Conservation (phyloP, 2,888 invertebrate species). For the Tipula unca region DNA sequence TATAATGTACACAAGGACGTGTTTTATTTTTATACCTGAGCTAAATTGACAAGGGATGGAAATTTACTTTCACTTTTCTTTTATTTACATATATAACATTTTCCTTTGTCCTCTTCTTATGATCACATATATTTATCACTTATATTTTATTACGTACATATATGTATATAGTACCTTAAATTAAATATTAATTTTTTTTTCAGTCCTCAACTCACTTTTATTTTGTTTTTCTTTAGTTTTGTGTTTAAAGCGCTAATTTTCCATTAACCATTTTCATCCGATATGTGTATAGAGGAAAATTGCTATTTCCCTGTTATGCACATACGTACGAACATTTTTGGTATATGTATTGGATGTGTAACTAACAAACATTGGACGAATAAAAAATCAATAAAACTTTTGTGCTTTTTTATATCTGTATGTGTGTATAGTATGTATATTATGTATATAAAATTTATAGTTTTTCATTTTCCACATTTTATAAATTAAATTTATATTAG, state of each 20-base stretch:
- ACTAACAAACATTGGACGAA: not conserved
- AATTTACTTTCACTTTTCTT: not conserved
- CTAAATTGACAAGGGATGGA: not conserved
- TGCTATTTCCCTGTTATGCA: not conserved
- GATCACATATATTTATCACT: not conserved
- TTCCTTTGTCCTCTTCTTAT: not conserved
- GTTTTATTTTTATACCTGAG: not conserved
- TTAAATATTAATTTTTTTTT: not conserved
- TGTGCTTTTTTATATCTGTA: not conserved
- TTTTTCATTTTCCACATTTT: not conserved
- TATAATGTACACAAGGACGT: not conserved
- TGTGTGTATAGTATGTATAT: not conserved
- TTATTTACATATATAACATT: not conserved
- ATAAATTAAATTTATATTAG: not conserved
- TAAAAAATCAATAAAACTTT: not conserved
- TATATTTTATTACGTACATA: not conserved
- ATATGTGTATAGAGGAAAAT: not conserved
- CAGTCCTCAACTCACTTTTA: not conserved
- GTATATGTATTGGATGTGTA: not conserved
- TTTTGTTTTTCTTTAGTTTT: not conserved
- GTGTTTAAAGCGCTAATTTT: not conserved
- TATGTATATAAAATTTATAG: not conserved
- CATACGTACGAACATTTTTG: not conserved
- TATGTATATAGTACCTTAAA: no score
- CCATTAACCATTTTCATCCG: not conserved